Percentiles rank a stretch among this genome's conserved stretches.
phyloP scores from a whole-genome alignment of 2,113 vertebrate species.

The Balaenoptera acutorostrata region DNA sequence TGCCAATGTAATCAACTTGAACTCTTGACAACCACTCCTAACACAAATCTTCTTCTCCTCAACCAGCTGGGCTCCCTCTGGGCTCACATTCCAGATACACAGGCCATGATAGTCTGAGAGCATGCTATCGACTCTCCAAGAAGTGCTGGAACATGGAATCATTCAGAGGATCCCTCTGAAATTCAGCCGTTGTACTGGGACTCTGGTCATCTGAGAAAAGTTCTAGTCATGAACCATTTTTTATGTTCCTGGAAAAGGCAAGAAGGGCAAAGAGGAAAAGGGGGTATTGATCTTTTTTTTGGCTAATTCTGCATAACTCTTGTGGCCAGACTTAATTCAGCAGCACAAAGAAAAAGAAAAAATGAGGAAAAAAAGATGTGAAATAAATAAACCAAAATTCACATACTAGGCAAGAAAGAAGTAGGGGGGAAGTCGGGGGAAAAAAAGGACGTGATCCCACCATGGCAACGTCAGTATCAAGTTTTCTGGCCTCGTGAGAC shows the following conservation, averaged over 20 bases:
- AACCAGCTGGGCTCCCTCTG: background rate
- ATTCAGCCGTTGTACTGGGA: background rate
- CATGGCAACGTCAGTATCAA: background rate
- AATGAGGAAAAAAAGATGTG: background rate
- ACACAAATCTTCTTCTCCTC: background rate
- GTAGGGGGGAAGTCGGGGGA: too few relatives aligned
- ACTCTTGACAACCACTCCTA: constrained; percentile 40
- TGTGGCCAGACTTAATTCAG: background rate
- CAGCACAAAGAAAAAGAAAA: background rate
- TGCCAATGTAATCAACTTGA: constrained; percentile 62
- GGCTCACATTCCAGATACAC: background rate
- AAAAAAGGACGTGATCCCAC: background rate
- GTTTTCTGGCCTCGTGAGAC: background rate
- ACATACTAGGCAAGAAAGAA: background rate
- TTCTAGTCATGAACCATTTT: background rate
- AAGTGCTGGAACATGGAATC: background rate
- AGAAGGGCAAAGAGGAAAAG: background rate
- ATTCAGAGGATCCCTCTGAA: background rate
- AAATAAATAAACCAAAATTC: background rate
- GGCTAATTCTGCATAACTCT: background rate
- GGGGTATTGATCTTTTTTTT: background rate
- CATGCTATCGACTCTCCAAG: background rate
- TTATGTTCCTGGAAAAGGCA: background rate
- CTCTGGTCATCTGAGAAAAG: background rate
- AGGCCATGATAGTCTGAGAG: background rate